phyloP scores from a whole-genome alignment of 2,797 vertebrate species.

The Notamacropus eugenii region DNA sequence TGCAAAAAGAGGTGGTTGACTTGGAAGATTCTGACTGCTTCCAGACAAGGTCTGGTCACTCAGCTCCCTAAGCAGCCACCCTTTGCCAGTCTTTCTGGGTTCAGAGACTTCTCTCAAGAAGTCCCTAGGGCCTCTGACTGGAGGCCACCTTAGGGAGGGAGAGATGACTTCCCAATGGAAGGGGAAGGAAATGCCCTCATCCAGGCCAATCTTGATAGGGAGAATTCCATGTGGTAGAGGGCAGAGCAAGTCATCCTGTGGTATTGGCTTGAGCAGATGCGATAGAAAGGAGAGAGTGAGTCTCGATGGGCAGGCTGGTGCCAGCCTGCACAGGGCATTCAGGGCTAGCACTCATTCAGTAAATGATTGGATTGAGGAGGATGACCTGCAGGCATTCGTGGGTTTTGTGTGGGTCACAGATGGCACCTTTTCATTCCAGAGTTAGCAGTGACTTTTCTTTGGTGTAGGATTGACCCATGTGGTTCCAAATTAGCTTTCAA shows the following conservation, averaged over 20 bases:
- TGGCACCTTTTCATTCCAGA: neutral
- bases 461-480: neutral
- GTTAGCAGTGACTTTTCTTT: neutral
- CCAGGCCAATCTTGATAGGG: neutral
- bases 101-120: neutral
- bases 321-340: neutral
- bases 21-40: no score
- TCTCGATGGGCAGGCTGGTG: neutral
- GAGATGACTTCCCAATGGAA: neutral
- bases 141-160: neutral
- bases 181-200: neutral
- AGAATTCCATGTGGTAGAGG: neutral
- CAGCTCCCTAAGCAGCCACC: no score
- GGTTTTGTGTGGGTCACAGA: neutral
- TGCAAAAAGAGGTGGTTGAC: no score
- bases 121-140: neutral
- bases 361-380: neutral
- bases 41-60: no score
- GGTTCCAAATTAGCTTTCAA: neutral
- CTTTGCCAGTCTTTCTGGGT: neutral
- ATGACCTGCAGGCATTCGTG: neutral
- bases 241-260: neutral
- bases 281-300: no score
- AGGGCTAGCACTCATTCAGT: neutral
- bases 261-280: neutral